Percentiles rank a stretch among this genome's conserved stretches.
Conservation (phyloP, 2,888 invertebrate species). For the Lithosia quadra region DNA sequence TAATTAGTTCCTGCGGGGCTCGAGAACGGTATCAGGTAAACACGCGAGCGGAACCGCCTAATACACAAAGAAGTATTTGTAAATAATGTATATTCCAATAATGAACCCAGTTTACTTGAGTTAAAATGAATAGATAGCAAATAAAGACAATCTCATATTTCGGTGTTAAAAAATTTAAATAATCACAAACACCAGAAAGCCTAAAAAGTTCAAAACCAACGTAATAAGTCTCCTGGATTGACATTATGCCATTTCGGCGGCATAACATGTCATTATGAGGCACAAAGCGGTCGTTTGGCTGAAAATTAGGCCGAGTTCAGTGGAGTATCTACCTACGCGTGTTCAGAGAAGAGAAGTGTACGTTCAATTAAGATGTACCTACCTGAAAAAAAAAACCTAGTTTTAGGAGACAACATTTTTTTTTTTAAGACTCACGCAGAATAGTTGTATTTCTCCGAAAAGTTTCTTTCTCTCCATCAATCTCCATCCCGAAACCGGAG, state of each 20-base stretch:
- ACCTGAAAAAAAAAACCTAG: background rate
- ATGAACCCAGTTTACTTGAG: background rate
- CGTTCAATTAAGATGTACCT: constrained; percentile 12
- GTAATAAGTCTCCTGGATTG: constrained; percentile 15
- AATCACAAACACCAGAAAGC: background rate
- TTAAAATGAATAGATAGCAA: background rate
- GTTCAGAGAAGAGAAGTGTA: constrained; percentile 19
- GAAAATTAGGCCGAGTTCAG: constrained; percentile 54
- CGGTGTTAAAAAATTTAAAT: background rate
- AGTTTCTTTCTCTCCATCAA: too few relatives aligned
- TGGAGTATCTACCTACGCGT: constrained; percentile 34
- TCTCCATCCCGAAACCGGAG: too few relatives aligned
- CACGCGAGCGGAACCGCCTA: background rate
- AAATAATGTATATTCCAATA: background rate
- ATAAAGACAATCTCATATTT: background rate
- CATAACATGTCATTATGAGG: constrained; percentile 42
- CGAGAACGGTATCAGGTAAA: background rate
- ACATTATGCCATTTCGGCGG: constrained; percentile 40
- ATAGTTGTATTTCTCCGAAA: too few relatives aligned
- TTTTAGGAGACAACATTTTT: too few relatives aligned
- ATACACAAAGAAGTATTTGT: background rate
- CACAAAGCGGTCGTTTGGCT: constrained; percentile 49
- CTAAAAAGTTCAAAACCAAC: constrained; percentile 17
- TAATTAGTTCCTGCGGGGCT: background rate
- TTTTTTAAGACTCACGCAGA: too few relatives aligned